phyloP scores from a whole-genome alignment of 2,888 invertebrate genomes.

The Dexiosoma caninum region DNA sequence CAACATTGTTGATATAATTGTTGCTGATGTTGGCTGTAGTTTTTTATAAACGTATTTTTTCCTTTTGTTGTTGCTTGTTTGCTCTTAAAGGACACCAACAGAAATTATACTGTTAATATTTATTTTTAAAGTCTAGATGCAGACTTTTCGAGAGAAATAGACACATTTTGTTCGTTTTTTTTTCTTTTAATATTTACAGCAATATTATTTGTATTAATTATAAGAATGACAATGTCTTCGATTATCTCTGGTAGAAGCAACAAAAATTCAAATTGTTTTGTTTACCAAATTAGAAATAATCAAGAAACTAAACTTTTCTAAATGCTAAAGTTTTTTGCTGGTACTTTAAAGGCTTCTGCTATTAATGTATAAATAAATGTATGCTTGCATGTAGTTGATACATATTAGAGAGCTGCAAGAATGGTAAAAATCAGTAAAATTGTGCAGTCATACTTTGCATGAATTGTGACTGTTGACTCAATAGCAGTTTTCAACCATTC shows the following conservation, averaged over 20 bases:
- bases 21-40: neutral
- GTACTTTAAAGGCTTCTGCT: no score
- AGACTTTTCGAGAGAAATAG: conserved; percentile 25
- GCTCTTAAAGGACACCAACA: neutral
- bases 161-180: no score
- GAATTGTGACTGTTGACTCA: no score
- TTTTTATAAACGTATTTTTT: conserved; percentile 1
- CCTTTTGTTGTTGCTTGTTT: neutral
- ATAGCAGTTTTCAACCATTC: no score
- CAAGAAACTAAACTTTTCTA: no score
- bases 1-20: conserved; percentile 26
- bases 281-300: neutral
- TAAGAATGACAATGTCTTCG: neutral
- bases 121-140: conserved; percentile 10
- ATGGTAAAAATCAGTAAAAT: no score
- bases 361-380: no score
- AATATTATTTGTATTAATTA: neutral
- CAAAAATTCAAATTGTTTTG: neutral
- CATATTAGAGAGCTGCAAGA: no score
- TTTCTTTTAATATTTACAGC: neutral
- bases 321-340: no score
- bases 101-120: conserved; percentile 32
- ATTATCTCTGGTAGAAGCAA: neutral
- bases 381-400: no score
- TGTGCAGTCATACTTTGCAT: no score